phyloP scores from a whole-genome alignment of 1,140 invertebrate species.

The Papilio helenus region DNA sequence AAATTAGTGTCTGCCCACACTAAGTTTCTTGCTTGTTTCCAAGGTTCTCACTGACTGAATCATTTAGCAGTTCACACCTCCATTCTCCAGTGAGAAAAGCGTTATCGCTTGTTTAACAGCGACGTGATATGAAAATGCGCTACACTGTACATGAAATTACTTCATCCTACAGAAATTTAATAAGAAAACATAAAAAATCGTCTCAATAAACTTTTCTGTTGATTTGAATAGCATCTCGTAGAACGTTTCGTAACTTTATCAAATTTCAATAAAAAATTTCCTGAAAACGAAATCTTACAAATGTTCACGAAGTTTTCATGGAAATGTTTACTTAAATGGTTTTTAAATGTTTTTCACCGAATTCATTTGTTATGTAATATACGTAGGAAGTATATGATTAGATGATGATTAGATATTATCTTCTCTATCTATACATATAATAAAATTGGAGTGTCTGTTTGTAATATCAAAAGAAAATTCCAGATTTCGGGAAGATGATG shows the following conservation, averaged over 20 bases:
- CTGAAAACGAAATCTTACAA: neutral
- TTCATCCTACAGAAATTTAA: no score
- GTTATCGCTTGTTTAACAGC: neutral
- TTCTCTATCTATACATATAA: no score
- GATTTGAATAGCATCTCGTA: conserved; percentile 2
- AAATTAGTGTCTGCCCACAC: conserved; percentile 22
- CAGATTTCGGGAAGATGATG: no score
- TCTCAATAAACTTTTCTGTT: neutral
- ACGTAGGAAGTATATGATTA: no score
- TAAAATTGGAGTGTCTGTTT: no score
- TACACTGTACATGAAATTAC: neutral
- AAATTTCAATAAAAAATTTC: neutral
- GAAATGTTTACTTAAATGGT: neutral
- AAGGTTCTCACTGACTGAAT: conserved; percentile 10
- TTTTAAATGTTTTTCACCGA: neutral
- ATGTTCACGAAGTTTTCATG: neutral
- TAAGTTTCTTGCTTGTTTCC: neutral
- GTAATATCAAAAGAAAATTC: no score
- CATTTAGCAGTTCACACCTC: conserved; percentile 13
- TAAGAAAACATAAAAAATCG: neutral
- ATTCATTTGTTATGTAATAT: neutral
- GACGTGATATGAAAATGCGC: neutral
- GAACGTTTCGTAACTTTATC: neutral
- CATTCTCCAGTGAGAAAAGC: neutral
- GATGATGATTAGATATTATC: no score